Percentiles rank a stretch among this genome's conserved stretches.
Conservation (phyloP, 1,140 invertebrate genomes). For the Protaetia brevitarsis region DNA sequence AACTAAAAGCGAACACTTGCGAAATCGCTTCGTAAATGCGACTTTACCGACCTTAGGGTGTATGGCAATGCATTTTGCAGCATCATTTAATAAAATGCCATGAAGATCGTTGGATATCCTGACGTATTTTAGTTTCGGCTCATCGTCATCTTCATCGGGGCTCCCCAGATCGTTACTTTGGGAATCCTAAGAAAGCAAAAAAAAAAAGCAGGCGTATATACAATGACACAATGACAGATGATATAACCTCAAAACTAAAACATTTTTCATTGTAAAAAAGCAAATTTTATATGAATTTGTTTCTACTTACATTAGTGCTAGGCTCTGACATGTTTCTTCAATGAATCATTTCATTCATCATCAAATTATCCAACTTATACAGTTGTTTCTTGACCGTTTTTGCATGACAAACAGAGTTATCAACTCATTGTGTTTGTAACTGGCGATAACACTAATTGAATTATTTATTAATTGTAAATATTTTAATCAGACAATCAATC, state of each 20-base stretch:
- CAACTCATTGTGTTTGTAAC: not conserved
- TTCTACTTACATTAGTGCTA: conserved; percentile 18
- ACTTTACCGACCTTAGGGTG: conserved; percentile 73
- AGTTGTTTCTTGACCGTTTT: not conserved
- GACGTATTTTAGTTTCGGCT: conserved; percentile 91
- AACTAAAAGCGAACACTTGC: conserved; percentile 61
- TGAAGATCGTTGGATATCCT: conserved; percentile 83
- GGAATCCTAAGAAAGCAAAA: conserved; percentile 42
- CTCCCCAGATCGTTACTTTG: conserved; percentile 51
- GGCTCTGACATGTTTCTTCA: conserved; percentile 21
- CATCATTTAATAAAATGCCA: conserved; percentile 82
- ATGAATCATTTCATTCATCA: not conserved
- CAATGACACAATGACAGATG: conserved; percentile 1
- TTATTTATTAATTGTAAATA: no score
- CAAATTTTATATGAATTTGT: not conserved
- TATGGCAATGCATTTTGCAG: conserved; percentile 86
- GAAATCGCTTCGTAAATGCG: not conserved
- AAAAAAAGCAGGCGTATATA: not conserved
- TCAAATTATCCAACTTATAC: not conserved
- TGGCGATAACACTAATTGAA: no score
- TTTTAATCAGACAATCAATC: no score
- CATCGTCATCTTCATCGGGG: conserved; percentile 64
- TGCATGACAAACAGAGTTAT: not conserved
- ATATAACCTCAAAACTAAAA: conserved; percentile 12
- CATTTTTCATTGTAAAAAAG: not conserved